A percentile compares a stretch with the other conserved stretches of the same genome.
These are phyloP conservation scores for Agonum fuliginosum DNA, from an alignment of 2,888 invertebrate species.

Conservation along the genomic window DNA sequence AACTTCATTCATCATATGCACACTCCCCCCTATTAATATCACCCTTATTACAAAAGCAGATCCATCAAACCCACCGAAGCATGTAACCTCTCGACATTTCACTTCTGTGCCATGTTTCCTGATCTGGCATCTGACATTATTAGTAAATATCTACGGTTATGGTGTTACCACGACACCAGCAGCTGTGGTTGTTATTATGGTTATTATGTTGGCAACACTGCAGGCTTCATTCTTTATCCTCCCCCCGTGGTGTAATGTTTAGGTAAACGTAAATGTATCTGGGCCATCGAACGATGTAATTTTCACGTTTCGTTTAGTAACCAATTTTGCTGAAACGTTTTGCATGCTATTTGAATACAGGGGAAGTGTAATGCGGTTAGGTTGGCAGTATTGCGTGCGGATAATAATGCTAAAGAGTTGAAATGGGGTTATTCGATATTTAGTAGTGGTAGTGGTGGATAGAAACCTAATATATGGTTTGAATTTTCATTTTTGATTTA, in stretches of 20 bases:
- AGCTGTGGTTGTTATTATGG: background rate
- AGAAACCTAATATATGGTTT: background rate
- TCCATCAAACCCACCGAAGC: background rate
- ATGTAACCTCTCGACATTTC: constrained; percentile 4
- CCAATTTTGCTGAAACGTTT: constrained; percentile 45
- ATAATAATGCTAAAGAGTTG: background rate
- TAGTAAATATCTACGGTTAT: background rate
- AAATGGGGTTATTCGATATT: background rate
- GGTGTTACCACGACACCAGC: background rate
- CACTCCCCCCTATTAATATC: too few species aligned
- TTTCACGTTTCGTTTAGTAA: constrained; percentile 43
- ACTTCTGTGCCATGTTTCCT: background rate
- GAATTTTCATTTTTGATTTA: background rate
- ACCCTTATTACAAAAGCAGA: too few species aligned
- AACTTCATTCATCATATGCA: too few species aligned
- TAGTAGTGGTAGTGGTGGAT: background rate
- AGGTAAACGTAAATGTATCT: constrained; percentile 33
- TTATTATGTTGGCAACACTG: background rate
- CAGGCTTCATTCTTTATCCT: background rate
- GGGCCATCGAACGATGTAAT: constrained; percentile 12
- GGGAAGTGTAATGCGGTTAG: background rate
- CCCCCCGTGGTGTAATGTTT: background rate
- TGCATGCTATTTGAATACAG: constrained; percentile 7
- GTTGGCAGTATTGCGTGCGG: background rate
- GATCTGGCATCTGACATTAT: background rate